phyloP scores from a whole-genome alignment of 1,140 invertebrate species.

The Aphelenchoides fujianensis region DNA sequence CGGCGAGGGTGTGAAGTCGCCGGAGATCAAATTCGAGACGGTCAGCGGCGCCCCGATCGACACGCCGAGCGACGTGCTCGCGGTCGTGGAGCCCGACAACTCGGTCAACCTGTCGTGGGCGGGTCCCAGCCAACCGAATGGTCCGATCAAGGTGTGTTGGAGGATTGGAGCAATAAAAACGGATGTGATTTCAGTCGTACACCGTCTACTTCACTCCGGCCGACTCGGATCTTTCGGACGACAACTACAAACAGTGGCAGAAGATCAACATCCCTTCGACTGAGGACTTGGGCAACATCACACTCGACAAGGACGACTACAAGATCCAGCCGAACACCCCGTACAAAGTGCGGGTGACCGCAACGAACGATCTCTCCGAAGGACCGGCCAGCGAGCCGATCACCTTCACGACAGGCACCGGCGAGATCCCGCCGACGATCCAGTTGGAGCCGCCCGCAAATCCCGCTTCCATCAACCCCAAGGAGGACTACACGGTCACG shows the following conservation, averaged over 20 bases:
- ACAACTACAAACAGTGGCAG: constrained; percentile 58
- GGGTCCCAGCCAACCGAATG: constrained; percentile 22
- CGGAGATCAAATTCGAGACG: constrained; percentile 50
- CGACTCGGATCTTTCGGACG: constrained; percentile 45
- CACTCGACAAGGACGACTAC: constrained; percentile 51
- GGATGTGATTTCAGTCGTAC: constrained; percentile 36
- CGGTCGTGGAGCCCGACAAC: constrained; percentile 53
- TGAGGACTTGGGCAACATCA: constrained; percentile 41
- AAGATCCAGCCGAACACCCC: constrained; percentile 51
- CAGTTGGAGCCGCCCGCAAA: constrained; percentile 48
- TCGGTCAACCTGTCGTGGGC: constrained; percentile 55
- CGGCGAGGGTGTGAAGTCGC: constrained; percentile 54
- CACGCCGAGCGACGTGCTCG: constrained; percentile 53
- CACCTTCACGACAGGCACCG: constrained; percentile 56
- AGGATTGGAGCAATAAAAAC: background rate
- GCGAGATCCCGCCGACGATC: constrained; percentile 55
- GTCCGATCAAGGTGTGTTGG: background rate
- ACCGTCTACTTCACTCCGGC: constrained; percentile 58
- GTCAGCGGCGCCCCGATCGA: constrained; percentile 60
- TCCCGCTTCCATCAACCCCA: constrained; percentile 45
- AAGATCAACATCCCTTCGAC: constrained; percentile 44
- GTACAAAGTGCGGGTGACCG: constrained; percentile 56
- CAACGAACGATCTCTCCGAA: constrained; percentile 59
- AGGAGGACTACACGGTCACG: constrained; percentile 41
- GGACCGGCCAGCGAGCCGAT: constrained; percentile 55